Conservation (phyloP, 2,113 vertebrate species). For the Microcebus murinus region DNA sequence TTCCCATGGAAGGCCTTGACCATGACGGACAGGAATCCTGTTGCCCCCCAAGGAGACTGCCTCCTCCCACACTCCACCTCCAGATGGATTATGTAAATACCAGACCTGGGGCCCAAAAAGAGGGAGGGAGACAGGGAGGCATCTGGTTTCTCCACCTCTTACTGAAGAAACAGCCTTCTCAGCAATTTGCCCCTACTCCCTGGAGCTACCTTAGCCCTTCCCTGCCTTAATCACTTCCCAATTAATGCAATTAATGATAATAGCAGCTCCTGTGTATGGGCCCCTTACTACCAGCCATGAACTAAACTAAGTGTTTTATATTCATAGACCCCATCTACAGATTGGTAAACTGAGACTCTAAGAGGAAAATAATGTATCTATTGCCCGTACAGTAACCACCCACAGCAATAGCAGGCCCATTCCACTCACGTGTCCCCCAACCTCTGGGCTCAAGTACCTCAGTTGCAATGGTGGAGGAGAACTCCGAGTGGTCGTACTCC, state of each 20-base stretch:
- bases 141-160: neutral
- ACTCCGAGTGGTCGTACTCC: constrained; percentile 89
- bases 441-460: constrained; percentile 85
- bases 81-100: neutral
- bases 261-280: neutral
- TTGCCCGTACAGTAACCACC: neutral
- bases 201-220: neutral
- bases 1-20: neutral
- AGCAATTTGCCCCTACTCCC: neutral
- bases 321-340: neutral
- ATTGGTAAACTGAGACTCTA: neutral
- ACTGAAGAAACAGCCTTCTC: neutral
- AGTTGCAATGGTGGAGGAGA: constrained; percentile 90
- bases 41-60: neutral
- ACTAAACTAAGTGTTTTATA: neutral
- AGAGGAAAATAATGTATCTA: neutral
- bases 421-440: neutral
- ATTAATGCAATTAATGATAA: neutral
- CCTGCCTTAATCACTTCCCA: neutral
- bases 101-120: neutral
- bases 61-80: neutral
- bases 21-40: neutral
- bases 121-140: neutral
- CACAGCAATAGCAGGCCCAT: neutral
- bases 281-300: neutral